These are phyloP conservation scores for Isotomurus palustris DNA, from an alignment of 2,888 invertebrate species.

Conservation along the genomic window DNA sequence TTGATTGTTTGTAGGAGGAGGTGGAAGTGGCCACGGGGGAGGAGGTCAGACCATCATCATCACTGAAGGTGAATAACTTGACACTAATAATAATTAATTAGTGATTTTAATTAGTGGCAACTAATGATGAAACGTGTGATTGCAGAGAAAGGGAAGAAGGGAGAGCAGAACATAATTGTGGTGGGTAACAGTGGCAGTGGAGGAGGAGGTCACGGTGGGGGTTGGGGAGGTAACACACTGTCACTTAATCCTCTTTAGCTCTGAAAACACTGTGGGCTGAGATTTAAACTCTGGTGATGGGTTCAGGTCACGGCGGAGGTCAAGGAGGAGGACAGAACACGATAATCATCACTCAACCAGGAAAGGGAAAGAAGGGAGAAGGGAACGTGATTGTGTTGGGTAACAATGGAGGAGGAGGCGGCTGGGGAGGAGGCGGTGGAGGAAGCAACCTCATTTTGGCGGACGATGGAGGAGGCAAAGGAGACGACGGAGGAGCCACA, in stretches of 20 bases:
- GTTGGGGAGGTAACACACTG: neutral
- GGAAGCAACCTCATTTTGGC: neutral
- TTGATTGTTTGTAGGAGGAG: too few relatives aligned
- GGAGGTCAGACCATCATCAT: slow-evolving; percentile 8
- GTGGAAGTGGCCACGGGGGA: neutral
- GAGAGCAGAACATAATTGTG: slow-evolving; percentile 3
- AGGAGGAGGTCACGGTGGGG: slow-evolving; percentile 1
- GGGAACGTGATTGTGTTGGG: slow-evolving; percentile 4
- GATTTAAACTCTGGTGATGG: neutral
- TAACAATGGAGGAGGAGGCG: neutral
- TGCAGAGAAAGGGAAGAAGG: neutral
- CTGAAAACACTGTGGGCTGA: neutral
- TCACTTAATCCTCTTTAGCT: neutral
- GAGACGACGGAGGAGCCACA: neutral
- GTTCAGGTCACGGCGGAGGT: neutral
- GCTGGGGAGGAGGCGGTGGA: neutral
- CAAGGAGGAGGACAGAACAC: slow-evolving; percentile 3
- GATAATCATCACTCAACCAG: slow-evolving; percentile 5
- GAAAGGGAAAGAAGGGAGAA: slow-evolving; percentile 4
- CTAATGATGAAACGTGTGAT: neutral
- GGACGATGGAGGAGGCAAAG: neutral
- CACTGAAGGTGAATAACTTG: slow-evolving; percentile 1
- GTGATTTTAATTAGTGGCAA: neutral
- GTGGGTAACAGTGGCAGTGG: neutral
- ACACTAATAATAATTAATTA: neutral